phyloP scores from a whole-genome alignment of 1,140 invertebrate genomes.

The Aphaenogaster rudis region DNA sequence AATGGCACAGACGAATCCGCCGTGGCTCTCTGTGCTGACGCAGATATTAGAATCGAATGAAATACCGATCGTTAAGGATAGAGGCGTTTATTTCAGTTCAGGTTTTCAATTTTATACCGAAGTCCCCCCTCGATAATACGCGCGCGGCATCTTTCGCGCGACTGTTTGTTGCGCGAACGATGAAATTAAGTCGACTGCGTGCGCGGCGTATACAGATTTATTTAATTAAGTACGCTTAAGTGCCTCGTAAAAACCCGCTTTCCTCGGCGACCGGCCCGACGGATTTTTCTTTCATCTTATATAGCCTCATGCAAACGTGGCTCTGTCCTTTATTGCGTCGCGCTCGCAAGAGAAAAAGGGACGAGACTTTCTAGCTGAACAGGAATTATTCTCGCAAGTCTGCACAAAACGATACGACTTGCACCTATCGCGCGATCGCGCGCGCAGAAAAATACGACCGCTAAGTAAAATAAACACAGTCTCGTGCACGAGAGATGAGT shows the following conservation, averaged over 20 bases:
- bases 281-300: neutral
- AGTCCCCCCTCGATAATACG: slow-evolving; percentile 30
- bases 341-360: neutral
- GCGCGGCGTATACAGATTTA: slow-evolving; percentile 46
- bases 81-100: slow-evolving; percentile 50
- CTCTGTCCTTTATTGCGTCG: slow-evolving; percentile 9
- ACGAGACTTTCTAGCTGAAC: neutral
- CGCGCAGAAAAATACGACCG: neutral
- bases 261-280: neutral
- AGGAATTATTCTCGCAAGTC: neutral
- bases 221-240: slow-evolving; percentile 68
- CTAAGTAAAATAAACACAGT: slow-evolving; percentile 59
- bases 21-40: neutral
- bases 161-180: slow-evolving; percentile 37
- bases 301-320: neutral
- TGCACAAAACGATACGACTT: neutral
- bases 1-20: slow-evolving; percentile 48
- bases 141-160: slow-evolving; percentile 28
- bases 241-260: slow-evolving; percentile 43
- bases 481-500: slow-evolving; percentile 27
- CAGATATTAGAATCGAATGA: slow-evolving; percentile 70
- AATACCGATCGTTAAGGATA: slow-evolving; percentile 68
- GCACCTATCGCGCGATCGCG: neutral
- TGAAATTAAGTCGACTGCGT: slow-evolving; percentile 18
- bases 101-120: neutral